Evolutionary conservation across 2,797 vertebrate genomes (phyloP), one percentile per base, ranked within the genome.

Genomic region (Coregonus suidteri): DNA sequence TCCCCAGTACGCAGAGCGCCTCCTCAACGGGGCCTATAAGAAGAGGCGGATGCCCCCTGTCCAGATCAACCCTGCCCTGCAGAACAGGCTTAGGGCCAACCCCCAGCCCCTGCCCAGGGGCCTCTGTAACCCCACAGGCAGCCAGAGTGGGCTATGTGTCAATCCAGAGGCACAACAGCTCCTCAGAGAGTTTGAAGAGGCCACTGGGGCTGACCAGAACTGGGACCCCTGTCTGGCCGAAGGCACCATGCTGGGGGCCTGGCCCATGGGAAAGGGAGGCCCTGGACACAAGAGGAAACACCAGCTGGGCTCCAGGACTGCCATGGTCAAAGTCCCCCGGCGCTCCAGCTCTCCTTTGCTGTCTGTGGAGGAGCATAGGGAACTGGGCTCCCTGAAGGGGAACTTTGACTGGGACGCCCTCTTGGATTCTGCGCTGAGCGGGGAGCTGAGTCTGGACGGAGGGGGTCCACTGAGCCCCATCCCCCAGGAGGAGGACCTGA

Each of bases 361-460:
- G 75, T 90, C 86, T 7, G 89, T 85, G 13, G 97, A 99, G 0
- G 96, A 97, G 25, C 95, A 95, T 80, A 94, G 93, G 0, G 96
- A 97, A 81, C 90, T 97, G 66, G 96, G 95, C 1, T 94, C 95
- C 0, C 94, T 99, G 69, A 98, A 98, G 86, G 97, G 97, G 5
- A 95, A 95, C 91, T 99, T 99, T 79, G 97, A 99, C 92, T 99
- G 97, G 98, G 96, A 98, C 59, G 95, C 96, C 78, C 91, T 99
- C 84, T 95, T 99, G 4, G 94, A 97, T 72, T 93, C 95, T 0
- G 94, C 93, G 31, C 91, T 95, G 11, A 94, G 90, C 4, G 95
- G 92, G 3, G 96, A 97, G 74, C 94, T 98, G 75, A 94, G 95
- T 75, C 77, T 98, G 91, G 96, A 97, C 3, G 94, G 92, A 70